Evolutionary conservation across 30 jellyfish, hydroid and myxozoan genomes (phyloP).

Genomic region (Sanderia malayensis): DNA sequence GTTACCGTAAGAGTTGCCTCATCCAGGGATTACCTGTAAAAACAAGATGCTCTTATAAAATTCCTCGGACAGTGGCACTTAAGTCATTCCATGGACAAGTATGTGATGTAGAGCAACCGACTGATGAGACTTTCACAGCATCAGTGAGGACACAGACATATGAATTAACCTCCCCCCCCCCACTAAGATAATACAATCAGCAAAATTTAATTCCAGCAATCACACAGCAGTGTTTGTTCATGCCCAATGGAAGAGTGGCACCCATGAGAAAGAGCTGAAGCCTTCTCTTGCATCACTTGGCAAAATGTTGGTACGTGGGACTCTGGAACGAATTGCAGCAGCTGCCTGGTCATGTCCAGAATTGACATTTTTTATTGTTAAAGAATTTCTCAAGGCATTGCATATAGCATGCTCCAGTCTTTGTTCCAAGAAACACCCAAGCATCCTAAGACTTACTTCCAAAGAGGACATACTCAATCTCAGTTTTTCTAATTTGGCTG

Average conservation of each 20-base stretch:
- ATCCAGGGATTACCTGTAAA: neutral
- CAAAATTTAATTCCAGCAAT: too few relatives aligned
- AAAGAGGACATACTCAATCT: neutral
- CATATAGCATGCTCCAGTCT: neutral
- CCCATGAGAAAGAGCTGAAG: constrained; percentile 7
- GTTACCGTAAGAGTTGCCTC: neutral
- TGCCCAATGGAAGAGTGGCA: constrained; percentile 14
- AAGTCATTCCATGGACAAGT: too few relatives aligned
- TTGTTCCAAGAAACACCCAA: neutral
- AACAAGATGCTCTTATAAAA: neutral
- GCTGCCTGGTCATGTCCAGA: constrained; percentile 28
- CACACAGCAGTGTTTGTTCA: neutral
- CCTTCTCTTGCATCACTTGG: constrained; percentile 1
- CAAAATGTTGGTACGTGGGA: constrained; percentile 22
- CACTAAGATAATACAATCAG: too few relatives aligned
- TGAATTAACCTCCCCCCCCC: too few relatives aligned
- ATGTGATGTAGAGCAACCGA: too few relatives aligned
- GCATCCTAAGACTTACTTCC: neutral
- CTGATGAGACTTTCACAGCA: too few relatives aligned
- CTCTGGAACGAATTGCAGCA: constrained; percentile 14
- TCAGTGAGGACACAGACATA: too few relatives aligned
- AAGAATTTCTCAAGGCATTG: neutral
- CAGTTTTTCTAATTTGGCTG: neutral
- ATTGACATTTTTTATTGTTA: neutral
- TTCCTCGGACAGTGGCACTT: too few relatives aligned